A percentile compares a stretch with the other conserved stretches of the same genome.
These are phyloP conservation scores for Xiphydria camelus DNA, from an alignment of 2,888 invertebrate species.

Conservation along the genomic window DNA sequence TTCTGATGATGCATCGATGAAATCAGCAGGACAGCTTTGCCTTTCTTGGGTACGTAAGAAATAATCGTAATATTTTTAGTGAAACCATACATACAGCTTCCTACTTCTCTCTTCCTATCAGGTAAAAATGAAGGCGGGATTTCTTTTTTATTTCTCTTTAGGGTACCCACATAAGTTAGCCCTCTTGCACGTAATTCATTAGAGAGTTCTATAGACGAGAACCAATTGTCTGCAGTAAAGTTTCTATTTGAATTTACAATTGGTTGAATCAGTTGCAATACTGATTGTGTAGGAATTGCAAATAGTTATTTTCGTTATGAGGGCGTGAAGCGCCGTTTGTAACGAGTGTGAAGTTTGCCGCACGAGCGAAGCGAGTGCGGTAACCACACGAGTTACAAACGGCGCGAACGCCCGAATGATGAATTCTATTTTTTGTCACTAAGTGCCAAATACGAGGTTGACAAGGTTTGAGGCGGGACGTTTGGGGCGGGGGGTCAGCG, in stretches of 20 bases:
- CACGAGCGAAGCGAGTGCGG: too few species aligned
- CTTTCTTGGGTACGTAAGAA: too few species aligned
- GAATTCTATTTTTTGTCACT: too few species aligned
- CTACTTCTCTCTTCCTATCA: slow-evolving; percentile 18
- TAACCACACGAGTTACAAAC: too few species aligned
- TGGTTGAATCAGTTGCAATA: slow-evolving; percentile 19
- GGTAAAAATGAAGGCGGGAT: slow-evolving; percentile 36
- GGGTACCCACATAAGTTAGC: slow-evolving; percentile 24
- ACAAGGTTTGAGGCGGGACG: too few species aligned
- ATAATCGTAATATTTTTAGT: slow-evolving; percentile 25
- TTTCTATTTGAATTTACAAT: slow-evolving; percentile 22
- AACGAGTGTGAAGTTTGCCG: too few species aligned
- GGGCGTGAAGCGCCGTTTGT: too few species aligned
- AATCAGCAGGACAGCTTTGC: slow-evolving; percentile 26
- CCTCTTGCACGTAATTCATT: slow-evolving; percentile 15
- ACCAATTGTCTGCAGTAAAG: slow-evolving; percentile 32
- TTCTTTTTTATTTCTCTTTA: slow-evolving; percentile 25
- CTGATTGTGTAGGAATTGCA: slow-evolving; percentile 23
- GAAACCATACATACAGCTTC: slow-evolving; percentile 25
- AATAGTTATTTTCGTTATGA: too few species aligned
- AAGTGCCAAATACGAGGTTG: too few species aligned
- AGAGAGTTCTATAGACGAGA: slow-evolving; percentile 14
- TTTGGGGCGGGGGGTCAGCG: too few species aligned
- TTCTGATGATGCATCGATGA: slow-evolving; percentile 30
- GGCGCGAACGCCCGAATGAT: too few species aligned